Base-by-base conservation (phyloP, 1,140 invertebrate genomes). In the Dolichoris vasculosae region DNA sequence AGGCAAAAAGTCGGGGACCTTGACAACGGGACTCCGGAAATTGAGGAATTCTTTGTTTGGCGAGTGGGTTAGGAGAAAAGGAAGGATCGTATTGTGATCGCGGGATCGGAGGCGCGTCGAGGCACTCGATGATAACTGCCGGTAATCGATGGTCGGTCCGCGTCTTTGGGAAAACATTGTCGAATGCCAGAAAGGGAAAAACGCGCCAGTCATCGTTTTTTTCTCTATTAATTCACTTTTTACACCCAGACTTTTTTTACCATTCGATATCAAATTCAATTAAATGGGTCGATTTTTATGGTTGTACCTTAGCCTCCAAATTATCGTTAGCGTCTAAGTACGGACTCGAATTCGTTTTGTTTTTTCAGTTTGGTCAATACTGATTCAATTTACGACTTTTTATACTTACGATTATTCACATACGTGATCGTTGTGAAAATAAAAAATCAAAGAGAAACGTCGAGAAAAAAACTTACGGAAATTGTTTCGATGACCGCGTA, bases 1-100 rank as follows among this genome's bases (percentile, higher is more conserved):
- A 40, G n/a, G 64, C 20, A 73, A 82, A 73, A 59, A 75, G 46
- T 13, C 55, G 51, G 1, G 9, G 48, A 46, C 38, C 67, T 43
- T 59, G 51, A 76, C 71, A 59, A 83, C 64, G 40, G 30, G 38
- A 64, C 26, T 81, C 13, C 79, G 38, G 43, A 79, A 79, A 71
- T 78, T 71, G 75, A 83, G 40, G 40, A 40, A 67, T 84, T 84
- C 40, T 78, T 83, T 83, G 81, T 83, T 59, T 48, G 48, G 23
- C 23, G 23, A 59, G 9, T 9, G 23, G 15, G 55, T 9, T 3
- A 26, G 43, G 55, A 59, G 26, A 59, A 59, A 59, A 59, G 55
- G 3, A 26, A 59, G 23, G 23, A 26, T 4, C 7, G 55, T 26
- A 59, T 59, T 59, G 55, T 59, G 23, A 26, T 59, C 26, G 55